phyloP scores from a whole-genome alignment of 2,797 vertebrate genomes.

The Brotula barbata region DNA sequence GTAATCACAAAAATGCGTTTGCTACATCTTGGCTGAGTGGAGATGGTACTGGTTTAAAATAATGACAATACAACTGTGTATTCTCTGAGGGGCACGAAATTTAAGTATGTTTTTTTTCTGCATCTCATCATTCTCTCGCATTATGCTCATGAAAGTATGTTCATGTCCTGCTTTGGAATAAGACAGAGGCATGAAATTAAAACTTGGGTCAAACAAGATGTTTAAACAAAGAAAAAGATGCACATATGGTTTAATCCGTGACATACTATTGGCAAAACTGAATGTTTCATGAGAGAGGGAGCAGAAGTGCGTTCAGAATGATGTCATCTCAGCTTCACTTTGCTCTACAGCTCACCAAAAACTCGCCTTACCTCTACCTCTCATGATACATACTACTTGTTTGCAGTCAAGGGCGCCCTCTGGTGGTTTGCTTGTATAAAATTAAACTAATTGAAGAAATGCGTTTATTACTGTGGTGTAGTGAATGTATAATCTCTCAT shows the following conservation, averaged over 20 bases:
- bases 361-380: too few relatives aligned
- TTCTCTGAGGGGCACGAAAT: neutral
- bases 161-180: neutral
- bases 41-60: neutral
- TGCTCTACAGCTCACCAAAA: too few relatives aligned
- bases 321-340: too few relatives aligned
- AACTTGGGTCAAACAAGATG: neutral
- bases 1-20: too few relatives aligned
- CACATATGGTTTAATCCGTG: neutral
- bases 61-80: neutral
- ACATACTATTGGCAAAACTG: neutral
- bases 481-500: neutral
- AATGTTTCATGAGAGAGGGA: too few relatives aligned
- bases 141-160: neutral
- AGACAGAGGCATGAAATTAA: neutral
- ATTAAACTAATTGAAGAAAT: neutral
- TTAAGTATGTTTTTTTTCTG: neutral
- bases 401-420: constrained; percentile 52
- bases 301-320: too few relatives aligned
- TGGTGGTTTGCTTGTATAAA: constrained; percentile 41
- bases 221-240: neutral
- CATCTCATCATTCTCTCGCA: neutral
- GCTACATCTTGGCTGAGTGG: neutral
- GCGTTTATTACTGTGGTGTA: neutral
- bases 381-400: neutral